Evolutionary conservation across 1,140 invertebrate genomes (phyloP).

Genomic region (Drosophila nigromelanica): DNA sequence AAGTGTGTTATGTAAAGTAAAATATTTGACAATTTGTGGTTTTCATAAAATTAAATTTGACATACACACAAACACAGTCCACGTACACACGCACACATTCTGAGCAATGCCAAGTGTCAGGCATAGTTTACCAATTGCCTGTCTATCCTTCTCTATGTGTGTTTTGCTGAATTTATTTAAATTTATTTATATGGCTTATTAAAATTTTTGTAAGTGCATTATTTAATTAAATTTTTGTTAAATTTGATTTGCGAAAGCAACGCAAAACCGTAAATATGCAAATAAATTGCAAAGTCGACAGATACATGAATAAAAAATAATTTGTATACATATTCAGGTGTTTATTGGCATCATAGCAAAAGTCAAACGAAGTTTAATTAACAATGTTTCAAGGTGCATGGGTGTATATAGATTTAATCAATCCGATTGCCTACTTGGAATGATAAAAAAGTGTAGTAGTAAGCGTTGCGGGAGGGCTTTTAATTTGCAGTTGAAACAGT

Average conservation of each 20-base stretch:
- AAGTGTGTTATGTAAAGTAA: conserved; percentile 60
- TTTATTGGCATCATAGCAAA: no score
- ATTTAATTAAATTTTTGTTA: conserved; percentile 76
- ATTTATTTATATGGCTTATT: conserved; percentile 78
- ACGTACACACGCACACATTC: neutral
- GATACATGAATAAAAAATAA: conserved; percentile 5
- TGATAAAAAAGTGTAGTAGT: conserved; percentile 13
- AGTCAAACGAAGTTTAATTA: no score
- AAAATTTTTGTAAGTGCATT: conserved; percentile 68
- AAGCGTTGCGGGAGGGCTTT: neutral
- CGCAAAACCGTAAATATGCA: conserved; percentile 14
- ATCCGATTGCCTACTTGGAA: no score
- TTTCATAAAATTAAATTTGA: conserved; percentile 77
- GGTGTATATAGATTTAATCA: neutral
- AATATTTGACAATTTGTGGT: conserved; percentile 81
- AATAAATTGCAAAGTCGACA: conserved; percentile 30
- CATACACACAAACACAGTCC: conserved; percentile 21
- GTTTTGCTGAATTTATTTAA: conserved; percentile 49
- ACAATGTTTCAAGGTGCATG: no score
- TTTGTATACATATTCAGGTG: neutral
- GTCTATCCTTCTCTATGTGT: conserved; percentile 19
- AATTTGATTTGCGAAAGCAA: conserved; percentile 55
- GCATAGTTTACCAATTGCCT: conserved; percentile 49
- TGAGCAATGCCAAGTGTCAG: conserved; percentile 23
- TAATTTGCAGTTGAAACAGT: conserved; percentile 31